A percentile compares a stretch with the other conserved stretches of the same genome.
These are phyloP conservation scores for Phyllotis vaccarum DNA, from an alignment of 2,797 vertebrate species.

Conservation along the genomic window DNA sequence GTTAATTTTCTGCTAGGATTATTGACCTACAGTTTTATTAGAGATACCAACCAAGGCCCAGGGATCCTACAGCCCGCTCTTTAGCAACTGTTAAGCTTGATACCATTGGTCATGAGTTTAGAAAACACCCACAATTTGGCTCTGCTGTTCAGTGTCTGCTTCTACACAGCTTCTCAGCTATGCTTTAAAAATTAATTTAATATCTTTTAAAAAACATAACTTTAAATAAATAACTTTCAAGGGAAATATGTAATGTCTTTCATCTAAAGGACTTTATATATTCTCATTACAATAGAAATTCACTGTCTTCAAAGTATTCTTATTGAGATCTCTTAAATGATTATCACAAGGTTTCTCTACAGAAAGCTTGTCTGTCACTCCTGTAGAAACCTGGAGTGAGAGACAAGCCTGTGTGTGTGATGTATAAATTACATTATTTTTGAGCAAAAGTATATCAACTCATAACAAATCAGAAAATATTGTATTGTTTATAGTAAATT, in stretches of 20 bases:
- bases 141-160: background rate
- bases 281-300: background rate
- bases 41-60: background rate
- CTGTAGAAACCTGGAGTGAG: background rate
- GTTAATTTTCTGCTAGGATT: background rate
- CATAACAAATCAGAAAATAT: background rate
- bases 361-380: background rate
- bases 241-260: background rate
- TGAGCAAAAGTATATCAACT: background rate
- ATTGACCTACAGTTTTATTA: background rate
- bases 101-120: too few species aligned
- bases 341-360: background rate
- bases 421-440: background rate
- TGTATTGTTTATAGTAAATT: background rate
- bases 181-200: background rate
- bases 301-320: background rate
- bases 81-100: background rate
- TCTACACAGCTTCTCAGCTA: background rate
- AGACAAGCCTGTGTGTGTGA: background rate
- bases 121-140: background rate
- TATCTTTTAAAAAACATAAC: background rate
- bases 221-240: conserved; percentile 14
- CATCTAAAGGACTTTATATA: background rate
- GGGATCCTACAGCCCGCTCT: background rate
- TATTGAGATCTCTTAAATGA: background rate